Evolutionary conservation across 23 tunicate species (phyloP), one percentile per base, ranked within the genome.

Genomic region (Oikopleura dioica): DNA sequence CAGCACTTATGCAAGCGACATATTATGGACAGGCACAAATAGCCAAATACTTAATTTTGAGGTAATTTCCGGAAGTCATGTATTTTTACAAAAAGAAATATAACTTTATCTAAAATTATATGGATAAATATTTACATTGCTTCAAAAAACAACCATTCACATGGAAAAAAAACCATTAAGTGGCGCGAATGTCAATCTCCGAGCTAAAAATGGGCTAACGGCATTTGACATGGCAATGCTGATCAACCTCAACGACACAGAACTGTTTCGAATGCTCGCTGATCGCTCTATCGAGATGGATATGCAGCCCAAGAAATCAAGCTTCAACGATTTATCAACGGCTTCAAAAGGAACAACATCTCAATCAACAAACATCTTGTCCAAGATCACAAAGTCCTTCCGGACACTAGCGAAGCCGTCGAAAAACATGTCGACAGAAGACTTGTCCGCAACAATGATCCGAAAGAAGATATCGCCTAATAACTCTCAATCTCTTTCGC

Each of bases 141-240:
- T n/a, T n/a, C n/a, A n/a, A n/a, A n/a, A n/a, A n/a, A n/a, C n/a
- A n/a, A n/a, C n/a, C n/a, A n/a, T n/a, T n/a, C n/a, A n/a, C n/a
- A n/a, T n/a, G n/a, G n/a, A n/a, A n/a, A n/a, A n/a, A n/a, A n/a
- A n/a, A n/a, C n/a, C n/a, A 44, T 9, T 9, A 44, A 69, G 38
- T 50, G 86, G 86, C 33, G 96, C 96, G 1, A 80, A 89, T 79
- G 96, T 89, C 2, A 72, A 75, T 35, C 78, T 88, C 12, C 79
- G 82, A 35, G 82, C 96, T 12, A 79, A 87, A 28, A 89, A 85
- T 75, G 89, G 89, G 0, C 84, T 89, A 36, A 89, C 96, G 24
- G 96, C 96, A 1, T 89, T 89, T 77, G 96, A 89, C 50, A 89
- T 89, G 96, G 96, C 96, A 1, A 78, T 89, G 86, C 50, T 89